Base-by-base conservation (phyloP, 2,888 invertebrate genomes). In the Caenorhabditis afra region DNA sequence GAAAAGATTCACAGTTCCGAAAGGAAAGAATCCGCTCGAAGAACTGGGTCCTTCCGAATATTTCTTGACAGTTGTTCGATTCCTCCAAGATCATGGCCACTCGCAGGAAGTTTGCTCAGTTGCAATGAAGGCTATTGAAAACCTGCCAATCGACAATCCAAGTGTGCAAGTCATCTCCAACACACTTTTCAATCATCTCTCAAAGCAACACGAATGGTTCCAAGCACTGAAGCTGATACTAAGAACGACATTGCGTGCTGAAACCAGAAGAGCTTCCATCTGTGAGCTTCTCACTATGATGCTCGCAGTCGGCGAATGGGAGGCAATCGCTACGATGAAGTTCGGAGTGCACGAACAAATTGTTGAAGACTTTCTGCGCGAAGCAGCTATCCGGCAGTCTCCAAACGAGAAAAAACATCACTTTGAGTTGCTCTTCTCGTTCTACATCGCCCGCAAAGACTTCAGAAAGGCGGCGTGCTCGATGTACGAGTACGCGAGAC, bases 161-260 rank as follows among this genome's bases (percentile, higher is more conserved):
- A 80, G 70, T 50, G 65, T 75, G 0, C 71, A 80, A 62, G 16
- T 71, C 20, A 83, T 88, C 41, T 82, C 86, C 20, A 85, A 83
- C 18, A 84, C 83, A 4, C 79, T 88, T 16, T 88, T 87, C 79
- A 87, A 77, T 23, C 86, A 86, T 22, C 61, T 85, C 41, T 67
- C 87, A n/a, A 44, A 49, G 7, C 58, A 67, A 1, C 74, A 74
- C 14, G 71, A 81, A 20, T 88, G 83, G 81, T 67, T 66, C 37
- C 79, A 87, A 52, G 87, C 88, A 5, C 58, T 88, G 8, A 79
- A 76, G n/a, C 52, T 80, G 20, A 55, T 76, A 35, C 37, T 80
- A 7, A 73, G 64, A 14, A 71, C 81, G 11, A 75, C 71, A 5
- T 11, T 73, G 8, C 58, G 64, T 18, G 29, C 67, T 0, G 73